phyloP scores from a whole-genome alignment of 1,140 invertebrate genomes.

The Camponotus floridanus region DNA sequence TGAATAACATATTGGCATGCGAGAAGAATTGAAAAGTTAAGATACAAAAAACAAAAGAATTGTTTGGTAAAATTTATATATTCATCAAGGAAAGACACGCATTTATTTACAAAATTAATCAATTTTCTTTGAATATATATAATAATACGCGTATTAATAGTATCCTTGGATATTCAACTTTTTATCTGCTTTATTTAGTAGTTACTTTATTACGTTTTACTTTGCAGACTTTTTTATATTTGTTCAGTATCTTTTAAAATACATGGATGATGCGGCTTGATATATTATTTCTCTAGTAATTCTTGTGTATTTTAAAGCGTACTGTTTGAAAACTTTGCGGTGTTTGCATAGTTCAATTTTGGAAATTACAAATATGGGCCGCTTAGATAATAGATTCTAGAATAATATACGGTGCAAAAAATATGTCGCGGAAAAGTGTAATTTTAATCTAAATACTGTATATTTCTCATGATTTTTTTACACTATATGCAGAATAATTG shows the following conservation, averaged over 20 bases:
- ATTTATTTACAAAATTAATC: not conserved
- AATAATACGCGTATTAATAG: not conserved
- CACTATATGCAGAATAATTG: constrained; percentile 30
- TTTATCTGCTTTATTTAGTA: not conserved
- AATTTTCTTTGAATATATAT: not conserved
- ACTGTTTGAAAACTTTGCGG: not conserved
- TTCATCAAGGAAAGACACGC: not conserved
- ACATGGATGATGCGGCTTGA: not conserved
- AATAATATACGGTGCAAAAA: not conserved
- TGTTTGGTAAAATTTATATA: no score
- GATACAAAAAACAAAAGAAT: not conserved
- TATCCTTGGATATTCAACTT: not conserved
- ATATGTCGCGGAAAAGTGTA: not conserved
- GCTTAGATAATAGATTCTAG: not conserved
- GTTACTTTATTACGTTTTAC: not conserved
- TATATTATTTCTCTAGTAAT: not conserved
- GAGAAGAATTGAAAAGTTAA: not conserved
- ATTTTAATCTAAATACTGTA: not conserved
- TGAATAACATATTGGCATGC: not conserved
- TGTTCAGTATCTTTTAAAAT: not conserved
- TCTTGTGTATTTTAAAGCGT: not conserved
- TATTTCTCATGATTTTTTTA: constrained; percentile 26
- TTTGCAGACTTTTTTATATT: not conserved
- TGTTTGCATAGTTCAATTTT: not conserved
- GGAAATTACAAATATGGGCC: not conserved